Base-by-base conservation (phyloP, 2,888 invertebrate species). In the Bedellia somnulentella region DNA sequence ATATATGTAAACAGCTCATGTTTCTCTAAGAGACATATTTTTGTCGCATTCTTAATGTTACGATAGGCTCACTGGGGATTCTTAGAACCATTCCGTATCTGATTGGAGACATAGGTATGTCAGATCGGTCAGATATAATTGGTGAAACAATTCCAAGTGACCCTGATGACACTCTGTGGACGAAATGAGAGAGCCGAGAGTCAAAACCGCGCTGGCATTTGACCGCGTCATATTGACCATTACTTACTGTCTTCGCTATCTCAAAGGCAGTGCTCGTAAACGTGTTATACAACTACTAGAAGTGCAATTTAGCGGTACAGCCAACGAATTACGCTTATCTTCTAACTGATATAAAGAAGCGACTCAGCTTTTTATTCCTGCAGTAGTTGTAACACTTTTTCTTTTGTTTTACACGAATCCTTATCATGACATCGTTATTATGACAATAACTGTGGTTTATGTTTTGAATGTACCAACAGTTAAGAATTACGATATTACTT, bases 221-320 rank as follows among this genome's bases (percentile, higher is more conserved):
- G 56, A 55, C 61, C 58, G 58, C 67, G 62, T 70, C 68, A 71
- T 70, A 67, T 66, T 62, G 62, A 68, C 68, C 67, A 68, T 68
- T 68, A 66, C 57, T 55, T 59, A 56, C 57, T 61, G 58, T 64
- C 56, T 52, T 61, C 58, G 56, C 58, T 66, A 67, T 73, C 70
- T 64, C 61, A 58, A 59, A 70, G 64, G 63, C 52, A n/a, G n/a
- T n/a, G 60, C 62, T 70, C 70, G 61, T 73, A 73, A 73, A 71
- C 60, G 63, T 56, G 62, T 57, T 60, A 57, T 60, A 57, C 58
- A 53, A 68, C 73, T 68, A 68, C 71, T 73, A 71, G 67, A 68
- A 66, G 58, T 58, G 68, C 63, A 61, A 68, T 71, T 68, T 73
- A 70, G 71, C 71, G 67, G 71, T 67, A 71, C 70, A 49, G 54